phyloP scores from a whole-genome alignment of 2,797 vertebrate genomes.

The Hypotaenidia philippensis region DNA sequence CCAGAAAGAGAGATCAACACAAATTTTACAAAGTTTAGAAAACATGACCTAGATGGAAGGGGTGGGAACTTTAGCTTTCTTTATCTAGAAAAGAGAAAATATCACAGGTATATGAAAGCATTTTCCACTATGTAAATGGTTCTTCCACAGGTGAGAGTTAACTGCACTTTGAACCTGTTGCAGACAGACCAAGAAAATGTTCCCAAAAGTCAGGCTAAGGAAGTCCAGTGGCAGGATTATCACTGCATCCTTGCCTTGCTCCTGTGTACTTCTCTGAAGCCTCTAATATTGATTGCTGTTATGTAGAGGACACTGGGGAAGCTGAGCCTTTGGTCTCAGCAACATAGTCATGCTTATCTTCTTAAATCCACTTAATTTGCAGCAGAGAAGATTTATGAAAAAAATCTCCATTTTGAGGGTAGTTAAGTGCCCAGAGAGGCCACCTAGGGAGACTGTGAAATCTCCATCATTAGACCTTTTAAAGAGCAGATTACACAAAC shows the following conservation, averaged over 20 bases:
- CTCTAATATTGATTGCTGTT: background rate
- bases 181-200: background rate
- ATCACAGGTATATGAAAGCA: background rate
- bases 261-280: background rate
- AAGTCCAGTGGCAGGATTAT: background rate
- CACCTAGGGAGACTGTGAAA: background rate
- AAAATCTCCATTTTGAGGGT: background rate
- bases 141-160: background rate
- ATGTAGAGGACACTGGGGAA: background rate
- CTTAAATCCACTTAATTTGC: constrained; percentile 12
- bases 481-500: background rate
- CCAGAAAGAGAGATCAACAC: background rate
- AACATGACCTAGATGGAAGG: background rate
- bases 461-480: background rate
- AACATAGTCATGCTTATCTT: background rate
- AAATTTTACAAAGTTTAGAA: background rate
- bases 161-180: background rate
- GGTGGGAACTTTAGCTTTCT: background rate
- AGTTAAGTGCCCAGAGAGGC: background rate
- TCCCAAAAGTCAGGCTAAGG: background rate
- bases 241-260: background rate
- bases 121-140: background rate
- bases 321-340: background rate
- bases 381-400: constrained; percentile 10
- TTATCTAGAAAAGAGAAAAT: background rate